These are phyloP conservation scores for Andrena praecox DNA, from an alignment of 2,888 invertebrate genomes.

Conservation along the genomic window DNA sequence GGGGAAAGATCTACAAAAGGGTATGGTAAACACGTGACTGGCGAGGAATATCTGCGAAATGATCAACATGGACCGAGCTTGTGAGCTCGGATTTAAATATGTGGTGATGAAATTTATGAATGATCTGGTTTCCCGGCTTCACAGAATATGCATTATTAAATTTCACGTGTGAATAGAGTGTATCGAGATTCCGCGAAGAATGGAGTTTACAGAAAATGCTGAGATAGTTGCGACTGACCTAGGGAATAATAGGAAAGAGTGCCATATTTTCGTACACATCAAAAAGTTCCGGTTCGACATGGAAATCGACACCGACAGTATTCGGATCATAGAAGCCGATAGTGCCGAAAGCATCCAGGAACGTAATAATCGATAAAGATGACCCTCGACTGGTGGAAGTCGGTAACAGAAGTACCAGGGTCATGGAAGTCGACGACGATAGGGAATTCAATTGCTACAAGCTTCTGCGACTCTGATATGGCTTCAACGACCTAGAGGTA, in stretches of 20 bases:
- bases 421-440: constrained; percentile 32
- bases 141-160: background rate
- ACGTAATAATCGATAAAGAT: constrained; percentile 24
- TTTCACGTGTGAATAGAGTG: background rate
- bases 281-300: background rate
- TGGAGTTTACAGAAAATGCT: background rate
- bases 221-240: background rate
- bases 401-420: constrained; percentile 1
- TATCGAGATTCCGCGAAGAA: background rate
- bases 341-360: background rate
- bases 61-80: background rate
- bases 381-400: constrained; percentile 11
- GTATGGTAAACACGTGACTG: background rate
- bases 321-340: constrained; percentile 22
- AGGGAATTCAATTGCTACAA: background rate
- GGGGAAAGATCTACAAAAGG: constrained; percentile 3
- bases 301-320: background rate
- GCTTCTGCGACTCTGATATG: background rate
- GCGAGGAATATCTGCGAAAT: background rate
- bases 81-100: too few species aligned
- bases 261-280: background rate
- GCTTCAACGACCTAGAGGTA: background rate
- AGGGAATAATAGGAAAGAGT: background rate
- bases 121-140: too few species aligned
- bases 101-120: too few species aligned